These are phyloP conservation scores for Peromyscus aztecus DNA, from an alignment of 2,797 vertebrate genomes.

Conservation along the genomic window DNA sequence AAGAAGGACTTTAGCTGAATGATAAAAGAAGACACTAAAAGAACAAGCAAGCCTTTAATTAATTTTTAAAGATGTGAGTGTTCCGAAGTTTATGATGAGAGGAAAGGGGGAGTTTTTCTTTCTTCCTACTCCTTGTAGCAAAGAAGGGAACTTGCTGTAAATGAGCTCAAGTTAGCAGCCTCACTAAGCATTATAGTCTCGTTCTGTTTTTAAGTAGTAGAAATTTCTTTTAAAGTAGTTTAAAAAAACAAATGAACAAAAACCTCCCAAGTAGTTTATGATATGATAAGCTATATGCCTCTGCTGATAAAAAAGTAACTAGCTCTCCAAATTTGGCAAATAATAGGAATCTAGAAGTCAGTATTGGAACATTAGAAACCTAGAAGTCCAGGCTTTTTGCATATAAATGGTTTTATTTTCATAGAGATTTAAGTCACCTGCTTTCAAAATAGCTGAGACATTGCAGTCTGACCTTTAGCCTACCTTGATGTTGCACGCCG, in stretches of 20 bases:
- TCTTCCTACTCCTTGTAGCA: constrained; percentile 32
- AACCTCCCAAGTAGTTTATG: constrained; percentile 8
- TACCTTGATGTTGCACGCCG: constrained; percentile 12
- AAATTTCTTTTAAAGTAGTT: constrained; percentile 16
- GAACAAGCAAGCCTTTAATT: constrained; percentile 60
- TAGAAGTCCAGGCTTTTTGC: not conserved
- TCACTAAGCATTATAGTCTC: constrained; percentile 15
- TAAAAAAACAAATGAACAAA: not conserved
- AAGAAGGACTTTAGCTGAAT: constrained; percentile 27
- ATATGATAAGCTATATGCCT: not conserved
- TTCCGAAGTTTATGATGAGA: constrained; percentile 62
- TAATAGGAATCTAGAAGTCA: constrained; percentile 44
- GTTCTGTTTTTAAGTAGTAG: constrained; percentile 29
- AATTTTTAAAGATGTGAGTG: constrained; percentile 21
- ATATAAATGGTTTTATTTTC: constrained; percentile 25
- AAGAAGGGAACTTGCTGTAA: constrained; percentile 12
- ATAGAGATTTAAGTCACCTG: not conserved
- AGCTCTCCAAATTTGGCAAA: not conserved
- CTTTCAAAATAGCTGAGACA: constrained; percentile 39
- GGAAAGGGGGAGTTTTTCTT: constrained; percentile 40
- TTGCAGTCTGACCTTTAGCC: not conserved
- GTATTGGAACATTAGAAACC: not conserved
- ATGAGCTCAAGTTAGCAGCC: constrained; percentile 35
- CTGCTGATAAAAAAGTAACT: constrained; percentile 41
- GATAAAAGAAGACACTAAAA: constrained; percentile 47